These are phyloP conservation scores for Acanthosepion esculentum DNA, from an alignment of 2,888 invertebrate genomes.

Conservation along the genomic window DNA sequence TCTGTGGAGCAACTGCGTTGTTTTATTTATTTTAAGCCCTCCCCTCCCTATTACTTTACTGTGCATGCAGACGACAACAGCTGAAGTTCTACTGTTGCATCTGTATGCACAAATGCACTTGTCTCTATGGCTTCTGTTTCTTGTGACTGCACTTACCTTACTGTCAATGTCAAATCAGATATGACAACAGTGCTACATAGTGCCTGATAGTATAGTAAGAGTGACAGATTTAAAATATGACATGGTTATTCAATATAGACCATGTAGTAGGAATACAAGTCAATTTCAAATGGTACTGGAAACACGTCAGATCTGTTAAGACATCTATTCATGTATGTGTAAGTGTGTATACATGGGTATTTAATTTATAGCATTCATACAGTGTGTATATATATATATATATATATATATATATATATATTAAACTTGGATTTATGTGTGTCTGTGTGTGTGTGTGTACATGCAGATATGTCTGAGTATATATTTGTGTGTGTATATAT, in stretches of 20 bases:
- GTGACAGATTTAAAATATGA: not conserved
- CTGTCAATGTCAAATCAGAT: not conserved
- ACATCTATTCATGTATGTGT: not conserved
- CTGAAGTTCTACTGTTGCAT: not conserved
- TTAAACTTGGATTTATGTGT: not conserved
- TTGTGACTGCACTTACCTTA: not conserved
- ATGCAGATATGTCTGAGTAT: not conserved
- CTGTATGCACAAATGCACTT: not conserved
- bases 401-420: no score
- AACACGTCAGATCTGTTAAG: not conserved
- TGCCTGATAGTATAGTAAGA: not conserved
- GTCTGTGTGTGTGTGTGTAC: not conserved
- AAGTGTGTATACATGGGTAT: not conserved
- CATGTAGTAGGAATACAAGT: not conserved
- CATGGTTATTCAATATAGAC: not conserved
- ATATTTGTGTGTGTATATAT: conserved; percentile 37
- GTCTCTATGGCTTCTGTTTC: not conserved
- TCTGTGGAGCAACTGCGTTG: not conserved
- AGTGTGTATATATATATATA: not conserved
- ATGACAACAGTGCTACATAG: not conserved
- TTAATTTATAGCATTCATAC: no score
- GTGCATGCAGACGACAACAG: not conserved
- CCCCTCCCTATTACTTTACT: not conserved
- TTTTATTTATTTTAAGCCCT: not conserved
- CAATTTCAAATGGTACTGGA: not conserved